A percentile compares a stretch with the other conserved stretches of the same genome.
Evolutionary conservation across 2,888 invertebrate genomes (phyloP).

Genomic region (Eulithis testata): DNA sequence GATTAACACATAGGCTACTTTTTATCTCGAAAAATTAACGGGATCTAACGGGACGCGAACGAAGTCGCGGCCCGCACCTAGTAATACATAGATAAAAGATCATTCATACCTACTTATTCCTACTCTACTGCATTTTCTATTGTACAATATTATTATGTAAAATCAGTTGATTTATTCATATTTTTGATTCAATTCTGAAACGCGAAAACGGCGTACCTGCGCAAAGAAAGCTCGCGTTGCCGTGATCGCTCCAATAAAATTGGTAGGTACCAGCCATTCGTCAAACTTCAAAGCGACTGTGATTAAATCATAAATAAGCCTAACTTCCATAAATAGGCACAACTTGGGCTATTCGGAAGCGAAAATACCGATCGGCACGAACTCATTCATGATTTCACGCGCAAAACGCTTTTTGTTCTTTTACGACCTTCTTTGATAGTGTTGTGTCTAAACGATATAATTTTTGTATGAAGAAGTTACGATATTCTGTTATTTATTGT

Average conservation of each 20-base stretch:
- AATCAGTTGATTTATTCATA: not conserved
- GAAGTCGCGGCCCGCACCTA: too few species aligned
- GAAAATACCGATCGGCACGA: conserved; percentile 64
- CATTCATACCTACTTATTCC: too few species aligned
- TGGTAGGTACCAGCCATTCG: conserved; percentile 58
- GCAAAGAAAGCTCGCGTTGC: conserved; percentile 28
- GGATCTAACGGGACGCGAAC: too few species aligned
- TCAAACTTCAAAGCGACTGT: conserved; percentile 75
- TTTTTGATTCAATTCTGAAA: not conserved
- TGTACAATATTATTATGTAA: not conserved
- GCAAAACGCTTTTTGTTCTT: conserved; percentile 44
- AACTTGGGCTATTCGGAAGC: conserved; percentile 28
- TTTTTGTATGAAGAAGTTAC: conserved; percentile 24
- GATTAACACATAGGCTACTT: too few species aligned
- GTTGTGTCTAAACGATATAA: conserved; percentile 34
- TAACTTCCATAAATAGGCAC: conserved; percentile 44
- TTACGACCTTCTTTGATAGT: conserved; percentile 42
- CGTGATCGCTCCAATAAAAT: conserved; percentile 74
- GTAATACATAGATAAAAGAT: too few species aligned
- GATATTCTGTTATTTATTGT: conserved; percentile 1
- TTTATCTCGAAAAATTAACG: too few species aligned
- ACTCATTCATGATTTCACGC: conserved; percentile 50
- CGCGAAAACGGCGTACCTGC: conserved; percentile 7
- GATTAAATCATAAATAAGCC: conserved; percentile 77
- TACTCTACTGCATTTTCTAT: not conserved